These are phyloP conservation scores for Corynorhinus townsendii DNA, from an alignment of 2,113 vertebrate species.

Conservation along the genomic window DNA sequence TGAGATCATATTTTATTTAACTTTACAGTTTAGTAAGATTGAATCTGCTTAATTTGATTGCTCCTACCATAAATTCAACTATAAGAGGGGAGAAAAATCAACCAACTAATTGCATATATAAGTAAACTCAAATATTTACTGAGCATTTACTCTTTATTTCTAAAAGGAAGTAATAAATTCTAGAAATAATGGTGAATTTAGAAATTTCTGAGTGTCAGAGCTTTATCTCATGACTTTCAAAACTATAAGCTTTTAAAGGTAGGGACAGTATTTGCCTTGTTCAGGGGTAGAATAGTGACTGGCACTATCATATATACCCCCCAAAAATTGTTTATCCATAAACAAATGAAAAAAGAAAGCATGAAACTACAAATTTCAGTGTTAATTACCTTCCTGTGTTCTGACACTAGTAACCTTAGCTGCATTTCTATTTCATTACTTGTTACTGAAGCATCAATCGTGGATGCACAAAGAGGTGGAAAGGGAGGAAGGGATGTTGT, in stretches of 20 bases:
- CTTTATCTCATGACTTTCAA: neutral
- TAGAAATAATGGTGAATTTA: neutral
- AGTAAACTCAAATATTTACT: neutral
- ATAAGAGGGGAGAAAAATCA: neutral
- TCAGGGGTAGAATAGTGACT: neutral
- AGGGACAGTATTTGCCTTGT: neutral
- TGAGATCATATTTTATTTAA: slow-evolving; percentile 7
- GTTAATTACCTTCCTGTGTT: slow-evolving; percentile 93
- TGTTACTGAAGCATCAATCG: slow-evolving; percentile 83
- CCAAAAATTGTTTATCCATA: neutral
- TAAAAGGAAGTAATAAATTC: slow-evolving; percentile 8
- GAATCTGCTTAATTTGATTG: neutral
- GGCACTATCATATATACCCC: accelerated
- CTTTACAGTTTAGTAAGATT: neutral
- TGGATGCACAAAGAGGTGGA: slow-evolving; percentile 89
- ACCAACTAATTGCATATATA: neutral
- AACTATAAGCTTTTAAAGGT: neutral
- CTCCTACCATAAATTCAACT: neutral
- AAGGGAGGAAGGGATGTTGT: slow-evolving; percentile 85
- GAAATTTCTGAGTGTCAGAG: slow-evolving; percentile 21
- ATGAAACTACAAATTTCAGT: neutral
- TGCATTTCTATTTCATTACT: slow-evolving; percentile 95
- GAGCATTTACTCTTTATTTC: neutral
- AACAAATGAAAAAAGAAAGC: neutral
- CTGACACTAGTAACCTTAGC: slow-evolving; percentile 88